Base-by-base conservation (phyloP, 2,113 vertebrate genomes). In the Otis tarda region DNA sequence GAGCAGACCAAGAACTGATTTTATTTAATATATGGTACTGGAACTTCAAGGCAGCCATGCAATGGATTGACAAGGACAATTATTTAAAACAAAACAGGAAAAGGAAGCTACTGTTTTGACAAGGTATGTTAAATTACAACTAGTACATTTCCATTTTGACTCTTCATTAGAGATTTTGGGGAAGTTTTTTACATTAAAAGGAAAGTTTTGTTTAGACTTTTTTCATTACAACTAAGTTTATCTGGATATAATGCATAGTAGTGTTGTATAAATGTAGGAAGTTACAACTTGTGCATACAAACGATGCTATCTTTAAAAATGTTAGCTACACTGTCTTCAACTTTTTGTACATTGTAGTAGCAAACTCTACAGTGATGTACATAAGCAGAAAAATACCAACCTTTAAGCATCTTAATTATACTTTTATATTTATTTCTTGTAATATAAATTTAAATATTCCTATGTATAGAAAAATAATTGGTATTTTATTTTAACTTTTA, bases 351-450 rank as follows among this genome's bases (percentile, higher is more conserved):
- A 11, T 96, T 92, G 86, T 90, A 91, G 70, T 83, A 89, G 93
- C 76, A 92, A 91, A 94, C 67, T 89, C 69, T 64, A 27, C 94
- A 96, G 83, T 63, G 59, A 90, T 98, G 97, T 98, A 98, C 70
- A 98, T 97, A 98, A 91, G 84, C 74, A 94, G 93, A 95, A 95
- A 84, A 94, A 86, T 94, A 94, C 13, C 74, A 76, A 28, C 35
- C 35, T 89, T 87, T 96, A 91, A 87, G 87, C 94, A 92, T 95
- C 74, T 89, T 92, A 93, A 37, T 92, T 90, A 59, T 94, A 95
- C 83, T 94, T 97, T 97, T 95, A 76, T 98, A 98, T 98, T 98
- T 98, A 98, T 98, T 98, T 98, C 97, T 96, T 98, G 97, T 97
- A 97, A 97, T 97, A 96, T 98, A 97, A 96, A 92, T 96, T 96